These are phyloP conservation scores for Yponomeuta malinellus DNA, from an alignment of 2,888 invertebrate species.

Conservation along the genomic window DNA sequence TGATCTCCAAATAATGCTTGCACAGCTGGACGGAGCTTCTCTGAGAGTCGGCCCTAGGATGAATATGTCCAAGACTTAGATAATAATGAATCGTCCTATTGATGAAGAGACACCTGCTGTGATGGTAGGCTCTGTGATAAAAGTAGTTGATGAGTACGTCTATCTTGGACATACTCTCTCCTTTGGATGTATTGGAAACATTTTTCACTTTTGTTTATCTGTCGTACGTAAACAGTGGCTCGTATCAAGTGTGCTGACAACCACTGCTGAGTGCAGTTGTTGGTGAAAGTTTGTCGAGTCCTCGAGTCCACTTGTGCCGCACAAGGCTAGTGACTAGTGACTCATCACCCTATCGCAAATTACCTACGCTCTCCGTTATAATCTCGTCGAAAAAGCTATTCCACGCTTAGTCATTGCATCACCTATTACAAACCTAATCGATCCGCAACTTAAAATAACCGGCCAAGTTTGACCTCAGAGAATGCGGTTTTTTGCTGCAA, in stretches of 20 bases:
- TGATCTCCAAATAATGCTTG: too few relatives aligned
- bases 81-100: too few relatives aligned
- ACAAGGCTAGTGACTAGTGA: background rate
- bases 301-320: background rate
- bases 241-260: background rate
- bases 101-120: too few relatives aligned
- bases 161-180: too few relatives aligned
- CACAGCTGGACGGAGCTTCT: too few relatives aligned
- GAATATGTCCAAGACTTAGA: too few relatives aligned
- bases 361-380: background rate
- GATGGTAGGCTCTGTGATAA: too few relatives aligned
- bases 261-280: background rate
- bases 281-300: background rate
- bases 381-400: background rate
- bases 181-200: background rate
- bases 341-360: background rate
- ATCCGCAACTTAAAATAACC: background rate
- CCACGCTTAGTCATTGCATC: background rate
- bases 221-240: background rate
- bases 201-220: background rate
- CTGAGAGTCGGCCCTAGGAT: too few relatives aligned
- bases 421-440: background rate
- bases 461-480: background rate
- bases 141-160: too few relatives aligned
- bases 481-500: background rate